Evolutionary conservation across 2,888 invertebrate species (phyloP).

Genomic region (Eupithecia tripunctaria): DNA sequence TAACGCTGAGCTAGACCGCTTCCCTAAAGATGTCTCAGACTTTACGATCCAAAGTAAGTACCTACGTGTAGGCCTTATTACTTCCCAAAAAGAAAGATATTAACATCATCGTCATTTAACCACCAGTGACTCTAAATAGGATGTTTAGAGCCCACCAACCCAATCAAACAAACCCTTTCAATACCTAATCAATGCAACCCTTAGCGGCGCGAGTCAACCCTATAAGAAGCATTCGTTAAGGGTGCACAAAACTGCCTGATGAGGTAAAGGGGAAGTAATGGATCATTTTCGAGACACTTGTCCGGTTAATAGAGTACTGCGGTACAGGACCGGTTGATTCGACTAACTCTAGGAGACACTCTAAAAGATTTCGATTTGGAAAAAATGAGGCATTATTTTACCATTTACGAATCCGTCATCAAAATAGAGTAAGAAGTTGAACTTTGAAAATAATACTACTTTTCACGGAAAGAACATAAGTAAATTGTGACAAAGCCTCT

Average conservation of each 20-base stretch:
- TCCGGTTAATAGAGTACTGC: constrained; percentile 64
- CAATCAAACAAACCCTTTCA: constrained; percentile 17
- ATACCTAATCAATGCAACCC: constrained; percentile 39
- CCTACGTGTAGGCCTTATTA: too few species aligned
- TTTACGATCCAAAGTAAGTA: background rate
- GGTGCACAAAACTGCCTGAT: constrained; percentile 77
- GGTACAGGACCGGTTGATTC: constrained; percentile 52
- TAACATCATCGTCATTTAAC: background rate
- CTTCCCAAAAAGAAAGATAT: background rate
- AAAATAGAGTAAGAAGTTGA: background rate
- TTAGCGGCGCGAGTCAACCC: constrained; percentile 65
- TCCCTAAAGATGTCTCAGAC: background rate
- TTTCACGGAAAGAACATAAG: background rate
- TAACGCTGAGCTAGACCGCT: background rate
- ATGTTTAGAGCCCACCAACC: background rate
- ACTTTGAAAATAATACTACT: too few species aligned
- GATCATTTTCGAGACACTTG: constrained; percentile 83
- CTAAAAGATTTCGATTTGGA: too few species aligned
- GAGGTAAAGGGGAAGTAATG: constrained; percentile 82
- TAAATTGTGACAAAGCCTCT: background rate
- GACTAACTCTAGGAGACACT: too few species aligned
- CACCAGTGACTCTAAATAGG: background rate
- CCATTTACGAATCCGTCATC: too few species aligned
- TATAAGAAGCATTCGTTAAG: constrained; percentile 76
- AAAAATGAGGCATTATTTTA: too few species aligned